phyloP scores from a whole-genome alignment of 1,140 invertebrate genomes.

The Leptopilina clavipes region DNA sequence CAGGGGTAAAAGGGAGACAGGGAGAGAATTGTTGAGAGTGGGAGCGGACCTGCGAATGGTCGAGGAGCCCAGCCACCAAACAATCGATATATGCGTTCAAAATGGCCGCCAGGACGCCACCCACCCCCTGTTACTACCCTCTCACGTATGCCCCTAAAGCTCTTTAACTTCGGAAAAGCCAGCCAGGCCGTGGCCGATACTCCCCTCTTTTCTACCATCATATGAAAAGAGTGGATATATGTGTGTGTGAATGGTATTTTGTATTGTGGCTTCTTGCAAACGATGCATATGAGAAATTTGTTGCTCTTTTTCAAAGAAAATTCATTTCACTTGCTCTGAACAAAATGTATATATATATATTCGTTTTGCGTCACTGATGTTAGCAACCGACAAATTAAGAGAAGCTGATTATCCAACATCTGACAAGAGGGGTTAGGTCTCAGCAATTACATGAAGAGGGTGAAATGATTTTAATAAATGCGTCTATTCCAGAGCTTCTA shows the following conservation, averaged over 20 bases:
- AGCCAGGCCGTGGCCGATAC: slow-evolving; percentile 60
- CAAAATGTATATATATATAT: slow-evolving; percentile 51
- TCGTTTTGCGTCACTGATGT: slow-evolving; percentile 41
- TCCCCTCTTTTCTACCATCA: slow-evolving; percentile 37
- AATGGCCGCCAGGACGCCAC: slow-evolving; percentile 75
- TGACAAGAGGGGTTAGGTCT: too few species aligned
- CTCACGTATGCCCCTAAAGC: slow-evolving; percentile 74
- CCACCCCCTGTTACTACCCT: slow-evolving; percentile 67
- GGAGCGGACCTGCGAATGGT: slow-evolving; percentile 70
- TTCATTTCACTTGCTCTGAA: slow-evolving; percentile 55
- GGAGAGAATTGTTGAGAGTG: slow-evolving; percentile 45
- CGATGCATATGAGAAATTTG: slow-evolving; percentile 30
- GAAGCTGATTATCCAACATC: slow-evolving; percentile 46
- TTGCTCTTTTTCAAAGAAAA: slow-evolving; percentile 49
- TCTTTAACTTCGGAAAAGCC: slow-evolving; percentile 72
- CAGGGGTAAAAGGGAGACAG: slow-evolving; percentile 45
- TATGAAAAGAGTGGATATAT: neutral
- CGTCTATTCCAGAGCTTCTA: too few species aligned
- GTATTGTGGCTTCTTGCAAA: slow-evolving; percentile 41
- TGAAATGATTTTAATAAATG: too few species aligned
- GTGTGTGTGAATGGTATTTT: slow-evolving; percentile 50
- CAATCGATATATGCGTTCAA: slow-evolving; percentile 77
- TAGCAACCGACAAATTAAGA: slow-evolving; percentile 24
- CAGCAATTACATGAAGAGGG: too few species aligned
- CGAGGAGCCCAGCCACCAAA: slow-evolving; percentile 74